Conservation (phyloP, 2,888 invertebrate genomes). For the Gisinianus flammeolus region DNA sequence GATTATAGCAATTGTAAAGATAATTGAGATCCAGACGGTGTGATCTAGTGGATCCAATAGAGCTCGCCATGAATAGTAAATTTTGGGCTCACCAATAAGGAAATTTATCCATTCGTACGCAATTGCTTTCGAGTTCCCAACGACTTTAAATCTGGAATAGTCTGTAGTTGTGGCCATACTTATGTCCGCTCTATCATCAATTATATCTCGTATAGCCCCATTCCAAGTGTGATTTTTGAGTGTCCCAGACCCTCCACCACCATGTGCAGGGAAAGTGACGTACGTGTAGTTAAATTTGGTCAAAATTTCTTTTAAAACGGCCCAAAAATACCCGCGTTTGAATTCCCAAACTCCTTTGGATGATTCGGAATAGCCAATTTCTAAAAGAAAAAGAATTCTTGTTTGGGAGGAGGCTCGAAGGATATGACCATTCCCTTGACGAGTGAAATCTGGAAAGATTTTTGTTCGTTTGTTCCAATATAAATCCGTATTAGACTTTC, state of each 20-base stretch:
- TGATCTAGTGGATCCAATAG: neutral
- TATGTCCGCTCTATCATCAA: constrained; percentile 27
- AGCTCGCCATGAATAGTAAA: neutral
- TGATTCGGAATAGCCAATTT: neutral
- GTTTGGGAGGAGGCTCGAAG: constrained; percentile 11
- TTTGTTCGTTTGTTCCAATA: too few relatives aligned
- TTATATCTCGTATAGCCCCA: constrained; percentile 33
- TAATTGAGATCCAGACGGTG: neutral
- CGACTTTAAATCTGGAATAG: constrained; percentile 12
- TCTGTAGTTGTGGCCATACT: constrained; percentile 19
- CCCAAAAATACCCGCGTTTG: constrained; percentile 25
- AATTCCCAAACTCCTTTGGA: neutral
- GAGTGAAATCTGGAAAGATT: constrained; percentile 7
- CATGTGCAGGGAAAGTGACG: constrained; percentile 4
- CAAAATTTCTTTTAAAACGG: neutral
- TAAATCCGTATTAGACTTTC: too few relatives aligned
- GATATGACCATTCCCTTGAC: constrained; percentile 14
- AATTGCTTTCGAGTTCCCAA: constrained; percentile 12
- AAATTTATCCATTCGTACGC: constrained; percentile 17
- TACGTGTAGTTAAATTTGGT: constrained; percentile 27
- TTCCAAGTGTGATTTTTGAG: constrained; percentile 19
- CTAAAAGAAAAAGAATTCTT: neutral
- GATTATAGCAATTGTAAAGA: neutral
- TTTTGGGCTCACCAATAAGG: neutral
- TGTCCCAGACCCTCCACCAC: constrained; percentile 29